Conservation (phyloP, 2,113 vertebrate species). For the Ctenodactylus gundi region DNA sequence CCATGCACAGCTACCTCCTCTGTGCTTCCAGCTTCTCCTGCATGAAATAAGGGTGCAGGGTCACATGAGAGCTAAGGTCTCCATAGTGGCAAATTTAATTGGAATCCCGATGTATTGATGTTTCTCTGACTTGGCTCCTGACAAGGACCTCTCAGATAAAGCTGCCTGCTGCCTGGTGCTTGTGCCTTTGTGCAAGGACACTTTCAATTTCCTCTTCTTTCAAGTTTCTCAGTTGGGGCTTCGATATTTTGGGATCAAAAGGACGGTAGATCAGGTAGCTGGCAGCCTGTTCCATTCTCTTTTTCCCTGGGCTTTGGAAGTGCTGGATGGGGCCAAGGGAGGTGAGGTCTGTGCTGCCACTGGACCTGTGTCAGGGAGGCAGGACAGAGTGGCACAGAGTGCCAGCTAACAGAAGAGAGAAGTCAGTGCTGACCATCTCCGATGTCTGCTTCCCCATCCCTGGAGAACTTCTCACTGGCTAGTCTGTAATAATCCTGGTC, state of each 20-base stretch:
- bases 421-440: neutral
- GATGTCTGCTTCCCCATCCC: neutral
- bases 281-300: neutral
- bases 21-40: neutral
- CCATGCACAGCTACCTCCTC: neutral
- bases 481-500: neutral
- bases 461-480: neutral
- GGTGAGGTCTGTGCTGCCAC: neutral
- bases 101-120: conserved; percentile 34
- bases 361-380: neutral
- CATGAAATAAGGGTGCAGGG: neutral
- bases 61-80: neutral
- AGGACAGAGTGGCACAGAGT: neutral
- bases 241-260: conserved; percentile 50
- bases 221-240: conserved; percentile 35
- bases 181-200: conserved; percentile 38
- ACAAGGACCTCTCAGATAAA: conserved; percentile 43
- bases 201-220: conserved; percentile 44
- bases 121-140: conserved; percentile 18
- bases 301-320: neutral
- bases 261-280: neutral
- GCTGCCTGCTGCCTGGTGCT: conserved; percentile 14
- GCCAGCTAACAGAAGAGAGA: neutral
- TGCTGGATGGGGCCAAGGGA: neutral
- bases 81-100: conserved; percentile 43